These are phyloP conservation scores for Rotaria magnacalcarata DNA, from an alignment of 2,888 invertebrate species.

Conservation along the genomic window DNA sequence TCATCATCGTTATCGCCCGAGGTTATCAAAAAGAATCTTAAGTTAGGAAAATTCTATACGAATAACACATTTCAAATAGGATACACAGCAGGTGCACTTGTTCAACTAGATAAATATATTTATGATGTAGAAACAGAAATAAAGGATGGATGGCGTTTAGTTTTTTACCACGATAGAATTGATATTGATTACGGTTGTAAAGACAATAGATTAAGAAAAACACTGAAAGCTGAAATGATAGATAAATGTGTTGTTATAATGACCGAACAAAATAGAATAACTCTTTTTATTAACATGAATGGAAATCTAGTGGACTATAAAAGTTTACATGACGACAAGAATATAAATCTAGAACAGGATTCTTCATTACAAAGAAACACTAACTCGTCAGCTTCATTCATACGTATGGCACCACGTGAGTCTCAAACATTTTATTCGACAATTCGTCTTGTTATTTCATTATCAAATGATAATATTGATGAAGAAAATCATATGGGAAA, in stretches of 20 bases:
- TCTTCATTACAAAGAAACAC: neutral
- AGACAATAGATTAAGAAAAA: neutral
- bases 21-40: neutral
- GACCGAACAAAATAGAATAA: neutral
- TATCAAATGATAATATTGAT: neutral
- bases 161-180: slow-evolving; percentile 18
- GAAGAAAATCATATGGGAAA: neutral
- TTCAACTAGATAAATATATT: neutral
- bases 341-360: neutral
- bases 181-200: neutral
- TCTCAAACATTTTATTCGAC: slow-evolving; percentile 10
- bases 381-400: neutral
- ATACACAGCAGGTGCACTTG: neutral
- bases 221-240: neutral
- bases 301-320: neutral
- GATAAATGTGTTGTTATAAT: slow-evolving; percentile 22
- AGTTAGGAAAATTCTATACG: neutral
- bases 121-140: neutral
- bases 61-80: neutral
- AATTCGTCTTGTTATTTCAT: neutral
- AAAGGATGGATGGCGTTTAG: neutral
- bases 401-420: neutral
- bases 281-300: neutral
- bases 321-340: neutral
- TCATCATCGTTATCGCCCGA: neutral